Evolutionary conservation across 2,888 invertebrate species (phyloP).

Genomic region (Hybos culiciformis): DNA sequence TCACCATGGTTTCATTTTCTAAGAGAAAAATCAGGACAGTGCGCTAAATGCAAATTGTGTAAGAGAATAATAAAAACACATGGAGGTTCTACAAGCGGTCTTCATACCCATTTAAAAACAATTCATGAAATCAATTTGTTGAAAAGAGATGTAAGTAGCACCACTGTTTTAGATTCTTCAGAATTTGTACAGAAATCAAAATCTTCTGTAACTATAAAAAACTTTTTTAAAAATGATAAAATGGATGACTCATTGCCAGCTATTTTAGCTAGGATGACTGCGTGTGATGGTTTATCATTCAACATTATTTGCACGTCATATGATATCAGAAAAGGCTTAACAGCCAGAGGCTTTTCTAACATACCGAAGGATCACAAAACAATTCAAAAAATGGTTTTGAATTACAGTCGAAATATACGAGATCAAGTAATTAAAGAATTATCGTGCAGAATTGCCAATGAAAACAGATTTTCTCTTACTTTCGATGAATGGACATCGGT

Average conservation of each 20-base stretch:
- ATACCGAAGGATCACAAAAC: background rate
- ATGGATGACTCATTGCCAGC: background rate
- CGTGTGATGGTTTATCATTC: background rate
- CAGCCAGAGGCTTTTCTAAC: background rate
- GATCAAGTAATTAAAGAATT: background rate
- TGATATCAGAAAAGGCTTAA: background rate
- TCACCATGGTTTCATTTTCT: background rate
- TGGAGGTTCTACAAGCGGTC: too few relatives aligned
- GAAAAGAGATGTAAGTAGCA: background rate
- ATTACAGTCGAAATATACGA: background rate
- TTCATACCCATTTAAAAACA: too few relatives aligned
- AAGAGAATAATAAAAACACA: too few relatives aligned
- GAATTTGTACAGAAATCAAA: background rate
- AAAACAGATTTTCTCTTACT: constrained; percentile 1
- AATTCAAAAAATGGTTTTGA: background rate
- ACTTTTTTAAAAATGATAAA: background rate
- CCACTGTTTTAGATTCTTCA: background rate
- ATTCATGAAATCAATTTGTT: background rate
- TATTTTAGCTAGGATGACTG: background rate
- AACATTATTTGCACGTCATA: background rate
- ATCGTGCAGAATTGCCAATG: background rate
- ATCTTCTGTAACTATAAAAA: background rate
- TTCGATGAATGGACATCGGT: constrained; percentile 6
- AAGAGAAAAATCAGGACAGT: background rate
- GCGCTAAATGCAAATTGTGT: background rate